Conservation (phyloP, 2,113 vertebrate genomes). For the Myxocyprinus asiaticus region DNA sequence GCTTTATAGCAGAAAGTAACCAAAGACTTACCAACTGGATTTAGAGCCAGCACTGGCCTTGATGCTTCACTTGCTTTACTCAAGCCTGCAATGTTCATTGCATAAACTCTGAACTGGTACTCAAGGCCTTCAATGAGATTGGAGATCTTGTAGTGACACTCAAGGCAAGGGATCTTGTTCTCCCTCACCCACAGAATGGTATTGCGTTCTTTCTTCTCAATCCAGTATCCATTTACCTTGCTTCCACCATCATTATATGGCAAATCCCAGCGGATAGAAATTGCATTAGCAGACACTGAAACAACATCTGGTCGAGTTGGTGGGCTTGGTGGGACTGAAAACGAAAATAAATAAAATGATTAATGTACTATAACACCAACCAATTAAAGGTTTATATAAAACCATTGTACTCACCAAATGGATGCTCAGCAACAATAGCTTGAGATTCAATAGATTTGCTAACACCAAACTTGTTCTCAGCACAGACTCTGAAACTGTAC, state of each 20-base stretch:
- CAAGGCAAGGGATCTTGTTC: conserved; percentile 92
- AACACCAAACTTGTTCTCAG: conserved; percentile 96
- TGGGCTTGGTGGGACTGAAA: conserved; percentile 90
- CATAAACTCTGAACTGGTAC: conserved; percentile 96
- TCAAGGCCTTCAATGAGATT: conserved; percentile 93
- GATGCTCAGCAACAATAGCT: conserved; percentile 91
- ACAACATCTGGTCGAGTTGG: conserved; percentile 92
- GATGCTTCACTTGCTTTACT: conserved; percentile 98
- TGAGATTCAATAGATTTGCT: conserved; percentile 92
- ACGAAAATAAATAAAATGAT: conserved; percentile 8
- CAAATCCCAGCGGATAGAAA: conserved; percentile 93
- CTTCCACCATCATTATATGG: conserved; percentile 97
- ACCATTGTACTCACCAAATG: conserved; percentile 82
- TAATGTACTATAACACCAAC: neutral
- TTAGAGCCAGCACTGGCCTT: conserved; percentile 89
- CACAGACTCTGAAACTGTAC: conserved; percentile 93
- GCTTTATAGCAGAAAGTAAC: neutral
- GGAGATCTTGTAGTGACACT: conserved; percentile 89
- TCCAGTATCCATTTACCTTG: conserved; percentile 93
- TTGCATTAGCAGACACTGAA: conserved; percentile 84
- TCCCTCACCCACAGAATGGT: conserved; percentile 98
- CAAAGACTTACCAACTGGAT: conserved; percentile 87
- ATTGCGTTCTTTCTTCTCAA: conserved; percentile 98
- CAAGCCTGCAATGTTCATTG: conserved; percentile 92
- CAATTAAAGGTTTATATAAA: neutral